Conservation (phyloP, 2,113 vertebrate species). For the Ictalurus furcatus region DNA sequence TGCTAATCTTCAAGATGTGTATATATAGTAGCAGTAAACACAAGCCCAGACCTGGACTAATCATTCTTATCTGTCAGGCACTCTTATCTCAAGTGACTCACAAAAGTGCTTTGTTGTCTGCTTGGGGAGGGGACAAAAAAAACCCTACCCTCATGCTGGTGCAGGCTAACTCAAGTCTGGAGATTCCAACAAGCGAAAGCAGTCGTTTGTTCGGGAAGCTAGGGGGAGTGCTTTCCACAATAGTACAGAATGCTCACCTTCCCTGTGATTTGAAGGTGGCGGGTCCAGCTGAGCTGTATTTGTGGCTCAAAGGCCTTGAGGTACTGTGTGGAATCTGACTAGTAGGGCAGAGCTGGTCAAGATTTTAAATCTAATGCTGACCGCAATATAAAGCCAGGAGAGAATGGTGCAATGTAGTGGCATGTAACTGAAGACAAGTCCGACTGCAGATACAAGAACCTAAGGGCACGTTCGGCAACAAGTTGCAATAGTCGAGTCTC, state of each 20-base stretch:
- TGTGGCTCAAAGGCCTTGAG: not conserved
- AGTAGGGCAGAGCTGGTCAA: constrained; percentile 6
- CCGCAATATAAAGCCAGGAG: not conserved
- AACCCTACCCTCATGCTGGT: not conserved
- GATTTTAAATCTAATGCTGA: constrained; percentile 19
- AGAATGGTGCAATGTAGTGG: not conserved
- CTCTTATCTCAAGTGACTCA: constrained; percentile 16
- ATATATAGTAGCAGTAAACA: constrained; percentile 15
- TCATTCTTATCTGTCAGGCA: constrained; percentile 7
- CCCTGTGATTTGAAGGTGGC: not conserved
- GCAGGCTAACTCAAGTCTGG: not conserved
- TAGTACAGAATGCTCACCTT: not conserved
- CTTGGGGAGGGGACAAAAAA: not conserved
- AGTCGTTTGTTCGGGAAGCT: not conserved
- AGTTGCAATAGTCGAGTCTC: not conserved
- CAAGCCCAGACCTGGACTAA: constrained; percentile 9
- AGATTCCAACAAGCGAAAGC: not conserved
- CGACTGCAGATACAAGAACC: not conserved
- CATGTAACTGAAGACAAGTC: not conserved
- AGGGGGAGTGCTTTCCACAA: not conserved
- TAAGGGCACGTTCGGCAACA: not conserved
- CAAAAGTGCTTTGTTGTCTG: constrained; percentile 17
- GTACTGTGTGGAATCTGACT: not conserved
- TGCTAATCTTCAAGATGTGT: not conserved
- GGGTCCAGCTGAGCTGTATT: not conserved